phyloP scores from a whole-genome alignment of 2,113 vertebrate species.

The Strix aluco region DNA sequence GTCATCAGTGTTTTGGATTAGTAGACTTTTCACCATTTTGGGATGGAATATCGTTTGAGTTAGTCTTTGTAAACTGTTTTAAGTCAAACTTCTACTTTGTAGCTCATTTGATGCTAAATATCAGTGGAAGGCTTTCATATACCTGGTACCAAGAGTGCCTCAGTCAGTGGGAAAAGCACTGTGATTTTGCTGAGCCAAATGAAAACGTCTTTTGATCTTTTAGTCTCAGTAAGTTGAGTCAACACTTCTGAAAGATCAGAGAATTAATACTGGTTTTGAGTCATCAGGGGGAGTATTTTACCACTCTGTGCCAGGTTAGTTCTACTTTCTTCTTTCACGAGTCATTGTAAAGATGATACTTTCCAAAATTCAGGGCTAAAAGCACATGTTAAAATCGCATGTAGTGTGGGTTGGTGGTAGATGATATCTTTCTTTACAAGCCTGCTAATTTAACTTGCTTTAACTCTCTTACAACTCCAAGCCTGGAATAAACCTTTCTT shows the following conservation, averaged over 20 bases:
- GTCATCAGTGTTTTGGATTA: not conserved
- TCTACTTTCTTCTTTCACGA: constrained; percentile 12
- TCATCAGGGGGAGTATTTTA: constrained; percentile 37
- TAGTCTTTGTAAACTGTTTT: not conserved
- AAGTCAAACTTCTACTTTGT: not conserved
- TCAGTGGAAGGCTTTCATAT: not conserved
- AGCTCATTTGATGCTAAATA: not conserved
- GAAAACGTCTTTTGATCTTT: not conserved
- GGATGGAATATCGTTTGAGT: not conserved
- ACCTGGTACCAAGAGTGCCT: not conserved
- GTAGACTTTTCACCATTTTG: not conserved
- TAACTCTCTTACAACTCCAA: not conserved
- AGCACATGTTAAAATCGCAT: not conserved
- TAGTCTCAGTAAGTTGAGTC: not conserved
- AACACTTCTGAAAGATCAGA: constrained; percentile 2
- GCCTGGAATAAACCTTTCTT: constrained; percentile 4
- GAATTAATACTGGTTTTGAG: constrained; percentile 2
- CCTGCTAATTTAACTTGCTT: not conserved
- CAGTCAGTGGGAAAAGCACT: not conserved
- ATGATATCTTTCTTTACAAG: not conserved
- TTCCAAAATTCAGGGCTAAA: constrained; percentile 3
- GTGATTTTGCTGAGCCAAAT: not conserved
- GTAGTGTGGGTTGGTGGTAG: not conserved
- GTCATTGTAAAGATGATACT: not conserved
- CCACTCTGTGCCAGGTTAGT: not conserved